A percentile compares a stretch with the other conserved stretches of the same genome.
Evolutionary conservation across 2,113 vertebrate genomes (phyloP).

Genomic region (Micronycteris hirsuta): DNA sequence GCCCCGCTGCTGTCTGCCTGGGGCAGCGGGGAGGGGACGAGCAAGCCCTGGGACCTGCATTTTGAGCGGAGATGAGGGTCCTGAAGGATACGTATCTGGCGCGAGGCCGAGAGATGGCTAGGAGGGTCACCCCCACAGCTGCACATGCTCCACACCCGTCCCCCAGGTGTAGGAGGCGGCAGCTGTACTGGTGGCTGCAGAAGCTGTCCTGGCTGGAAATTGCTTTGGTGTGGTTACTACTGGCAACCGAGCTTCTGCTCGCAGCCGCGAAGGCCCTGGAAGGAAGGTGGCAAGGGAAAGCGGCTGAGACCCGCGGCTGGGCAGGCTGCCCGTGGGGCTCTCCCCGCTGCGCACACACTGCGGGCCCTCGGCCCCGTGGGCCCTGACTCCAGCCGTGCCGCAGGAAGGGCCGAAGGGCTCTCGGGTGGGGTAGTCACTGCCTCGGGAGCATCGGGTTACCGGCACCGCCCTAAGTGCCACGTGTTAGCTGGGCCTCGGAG

Average conservation of each 20-base stretch:
- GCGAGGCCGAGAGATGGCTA: background rate
- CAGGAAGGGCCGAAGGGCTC: background rate
- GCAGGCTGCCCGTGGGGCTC: background rate
- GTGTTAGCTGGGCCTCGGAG: constrained; percentile 46
- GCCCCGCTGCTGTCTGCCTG: constrained; percentile 46
- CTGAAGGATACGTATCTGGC: background rate
- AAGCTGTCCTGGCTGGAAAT: constrained; percentile 71
- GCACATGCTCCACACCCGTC: background rate
- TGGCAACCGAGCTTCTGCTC: constrained; percentile 82
- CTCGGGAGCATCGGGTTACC: constrained; percentile 32
- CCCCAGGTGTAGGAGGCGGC: constrained; percentile 50
- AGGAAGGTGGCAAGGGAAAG: constrained; percentile 63
- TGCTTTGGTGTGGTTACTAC: constrained; percentile 83
- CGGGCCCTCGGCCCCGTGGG: background rate
- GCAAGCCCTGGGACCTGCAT: background rate
- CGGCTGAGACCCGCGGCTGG: background rate
- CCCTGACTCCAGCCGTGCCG: background rate
- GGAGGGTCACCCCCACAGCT: constrained; percentile 26
- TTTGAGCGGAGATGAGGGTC: background rate
- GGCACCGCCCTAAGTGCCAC: constrained; percentile 8
- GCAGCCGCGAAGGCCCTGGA: constrained; percentile 75
- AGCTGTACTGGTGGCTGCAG: background rate
- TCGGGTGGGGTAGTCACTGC: background rate
- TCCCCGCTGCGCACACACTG: background rate
- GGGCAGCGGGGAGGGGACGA: background rate